Conservation (phyloP, 2,888 invertebrate species). For the Linyphia triangularis region DNA sequence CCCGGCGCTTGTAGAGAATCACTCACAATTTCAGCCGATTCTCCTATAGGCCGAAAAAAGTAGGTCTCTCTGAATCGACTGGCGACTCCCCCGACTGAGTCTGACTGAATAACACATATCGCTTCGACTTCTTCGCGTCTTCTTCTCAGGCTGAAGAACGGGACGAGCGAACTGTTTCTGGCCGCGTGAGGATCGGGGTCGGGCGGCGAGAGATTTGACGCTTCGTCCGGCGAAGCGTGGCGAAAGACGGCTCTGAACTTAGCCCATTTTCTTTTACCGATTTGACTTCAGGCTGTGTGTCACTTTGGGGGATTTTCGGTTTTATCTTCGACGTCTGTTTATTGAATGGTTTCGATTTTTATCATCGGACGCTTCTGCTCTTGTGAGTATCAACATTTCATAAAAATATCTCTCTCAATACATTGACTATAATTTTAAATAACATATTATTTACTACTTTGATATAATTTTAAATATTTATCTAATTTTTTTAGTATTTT, state of each 20-base stretch:
- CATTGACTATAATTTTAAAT: background rate
- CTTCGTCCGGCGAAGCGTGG: constrained; percentile 44
- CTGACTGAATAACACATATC: constrained; percentile 37
- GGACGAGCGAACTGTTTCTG: background rate
- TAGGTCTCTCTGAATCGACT: constrained; percentile 43
- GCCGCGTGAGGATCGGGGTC: constrained; percentile 24
- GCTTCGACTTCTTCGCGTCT: background rate
- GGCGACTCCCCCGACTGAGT: constrained; percentile 33
- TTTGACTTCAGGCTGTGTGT: background rate
- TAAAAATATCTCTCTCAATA: background rate
- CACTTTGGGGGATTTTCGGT: constrained; percentile 25
- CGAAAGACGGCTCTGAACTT: constrained; percentile 8
- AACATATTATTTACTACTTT: background rate
- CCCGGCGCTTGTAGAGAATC: constrained; percentile 29
- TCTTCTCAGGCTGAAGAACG: background rate
- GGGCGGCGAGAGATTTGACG: constrained; percentile 44
- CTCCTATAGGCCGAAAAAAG: constrained; percentile 58
- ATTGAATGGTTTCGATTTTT: constrained; percentile 48
- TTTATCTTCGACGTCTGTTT: constrained; percentile 21
- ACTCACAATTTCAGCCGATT: constrained; percentile 48
- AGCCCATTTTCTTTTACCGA: constrained; percentile 27
- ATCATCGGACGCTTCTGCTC: background rate
- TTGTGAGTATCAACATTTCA: constrained; percentile 5
- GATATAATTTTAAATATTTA: background rate
- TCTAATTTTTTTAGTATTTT: background rate